Evolutionary conservation across 1,140 invertebrate genomes (phyloP).

Genomic region (Cydia amplana): DNA sequence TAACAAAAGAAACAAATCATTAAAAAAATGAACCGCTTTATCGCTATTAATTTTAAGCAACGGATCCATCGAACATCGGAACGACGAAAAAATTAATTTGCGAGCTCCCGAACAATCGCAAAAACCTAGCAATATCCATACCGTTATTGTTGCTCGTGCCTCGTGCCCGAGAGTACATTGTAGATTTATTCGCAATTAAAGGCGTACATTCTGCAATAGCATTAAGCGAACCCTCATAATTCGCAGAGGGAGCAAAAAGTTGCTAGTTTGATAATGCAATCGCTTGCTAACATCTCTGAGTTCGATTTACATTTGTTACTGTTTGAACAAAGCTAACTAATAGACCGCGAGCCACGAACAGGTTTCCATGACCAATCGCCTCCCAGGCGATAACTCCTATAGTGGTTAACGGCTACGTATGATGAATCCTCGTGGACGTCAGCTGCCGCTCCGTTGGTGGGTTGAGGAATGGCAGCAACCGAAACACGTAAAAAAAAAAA

Average conservation of each 20-base stretch:
- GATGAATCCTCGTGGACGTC: no score
- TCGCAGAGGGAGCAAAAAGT: slow-evolving; percentile 42
- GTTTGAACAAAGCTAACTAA: slow-evolving; percentile 44
- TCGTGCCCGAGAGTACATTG: slow-evolving; percentile 46
- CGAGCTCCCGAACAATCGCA: slow-evolving; percentile 40
- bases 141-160: slow-evolving; percentile 46
- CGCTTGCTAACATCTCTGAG: slow-evolving; percentile 36
- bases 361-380: no score
- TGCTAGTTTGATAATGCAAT: slow-evolving; percentile 38
- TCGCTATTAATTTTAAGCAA: slow-evolving; percentile 29
- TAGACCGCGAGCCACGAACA: no score
- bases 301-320: slow-evolving; percentile 44
- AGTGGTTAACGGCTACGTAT: no score
- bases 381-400: no score
- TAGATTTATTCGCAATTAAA: slow-evolving; percentile 39
- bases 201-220: slow-evolving; percentile 36
- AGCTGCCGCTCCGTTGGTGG: no score
- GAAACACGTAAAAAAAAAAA: no score
- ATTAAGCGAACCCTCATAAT: slow-evolving; percentile 36
- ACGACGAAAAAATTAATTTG: slow-evolving; percentile 43
- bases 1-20: slow-evolving; percentile 78
- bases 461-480: no score
- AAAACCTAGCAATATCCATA: slow-evolving; percentile 28
- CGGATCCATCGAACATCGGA: slow-evolving; percentile 8
- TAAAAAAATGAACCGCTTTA: slow-evolving; percentile 20